Evolutionary conservation across 2,797 vertebrate genomes (phyloP).

Genomic region (Hafferia zeledoni): DNA sequence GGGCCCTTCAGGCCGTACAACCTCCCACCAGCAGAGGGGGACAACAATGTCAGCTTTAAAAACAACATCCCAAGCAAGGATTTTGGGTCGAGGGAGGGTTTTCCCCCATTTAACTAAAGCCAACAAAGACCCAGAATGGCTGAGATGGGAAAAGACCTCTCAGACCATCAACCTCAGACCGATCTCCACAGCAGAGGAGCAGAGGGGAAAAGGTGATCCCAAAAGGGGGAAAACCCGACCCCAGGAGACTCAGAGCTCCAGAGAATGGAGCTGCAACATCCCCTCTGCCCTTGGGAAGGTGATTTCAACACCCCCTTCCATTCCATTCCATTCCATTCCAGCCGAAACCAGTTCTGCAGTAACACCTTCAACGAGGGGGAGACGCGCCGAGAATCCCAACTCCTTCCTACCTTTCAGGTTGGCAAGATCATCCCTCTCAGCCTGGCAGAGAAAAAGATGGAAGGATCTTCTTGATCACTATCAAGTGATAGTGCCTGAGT

Average conservation of each 20-base stretch:
- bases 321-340: neutral
- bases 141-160: rapidly evolving
- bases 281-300: neutral
- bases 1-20: neutral
- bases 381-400: constrained; percentile 8
- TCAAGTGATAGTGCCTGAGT: neutral
- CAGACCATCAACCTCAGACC: neutral
- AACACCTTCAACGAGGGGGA: neutral
- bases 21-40: constrained; percentile 56
- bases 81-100: neutral
- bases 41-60: neutral
- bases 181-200: neutral
- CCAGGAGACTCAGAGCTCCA: neutral
- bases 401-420: constrained; percentile 65
- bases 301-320: constrained; percentile 15
- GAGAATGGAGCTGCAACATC: neutral
- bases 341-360: constrained; percentile 45
- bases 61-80: rapidly evolving
- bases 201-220: neutral
- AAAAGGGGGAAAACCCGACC: rapidly evolving
- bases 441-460: neutral
- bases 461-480: constrained; percentile 32
- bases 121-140: rapidly evolving
- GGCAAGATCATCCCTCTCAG: constrained; percentile 51
- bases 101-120: neutral